These are phyloP conservation scores for Campaea margaritaria DNA, from an alignment of 2,888 invertebrate species.

Conservation along the genomic window DNA sequence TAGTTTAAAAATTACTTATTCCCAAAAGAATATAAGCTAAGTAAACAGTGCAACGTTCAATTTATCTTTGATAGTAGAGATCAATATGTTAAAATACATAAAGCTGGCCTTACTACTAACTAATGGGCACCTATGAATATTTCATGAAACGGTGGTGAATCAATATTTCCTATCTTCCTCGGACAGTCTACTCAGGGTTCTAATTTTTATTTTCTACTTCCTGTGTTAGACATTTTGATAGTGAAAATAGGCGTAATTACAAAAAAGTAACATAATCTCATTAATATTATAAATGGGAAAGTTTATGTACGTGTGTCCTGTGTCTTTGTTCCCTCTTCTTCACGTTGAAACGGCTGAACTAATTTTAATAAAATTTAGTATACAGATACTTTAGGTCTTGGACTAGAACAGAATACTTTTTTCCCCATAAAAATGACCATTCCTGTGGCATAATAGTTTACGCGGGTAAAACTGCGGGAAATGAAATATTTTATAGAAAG, in stretches of 20 bases:
- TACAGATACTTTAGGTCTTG: no score
- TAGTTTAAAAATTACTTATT: not conserved
- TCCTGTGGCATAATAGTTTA: no score
- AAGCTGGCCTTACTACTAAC: not conserved
- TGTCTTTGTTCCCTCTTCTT: no score
- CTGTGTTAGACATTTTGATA: not conserved
- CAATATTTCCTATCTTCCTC: constrained; percentile 15
- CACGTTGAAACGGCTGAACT: no score
- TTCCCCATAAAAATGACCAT: no score
- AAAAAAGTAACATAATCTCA: no score
- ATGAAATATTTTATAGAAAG: no score
- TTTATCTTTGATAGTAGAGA: not conserved
- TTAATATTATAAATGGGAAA: no score
- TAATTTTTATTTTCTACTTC: not conserved
- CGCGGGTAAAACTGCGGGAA: no score
- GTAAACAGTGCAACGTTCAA: not conserved
- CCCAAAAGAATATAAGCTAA: not conserved
- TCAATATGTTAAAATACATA: not conserved
- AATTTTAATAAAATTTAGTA: no score
- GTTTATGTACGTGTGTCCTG: no score
- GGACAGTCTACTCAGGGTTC: constrained; percentile 1
- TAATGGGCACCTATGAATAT: constrained; percentile 19
- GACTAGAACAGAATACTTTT: no score
- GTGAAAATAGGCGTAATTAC: not conserved
- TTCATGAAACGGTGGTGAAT: constrained; percentile 17